Percentiles rank a stretch among this genome's conserved stretches.
Conservation (phyloP, 2,113 vertebrate species). For the Mesembrinibis cayennensis region DNA sequence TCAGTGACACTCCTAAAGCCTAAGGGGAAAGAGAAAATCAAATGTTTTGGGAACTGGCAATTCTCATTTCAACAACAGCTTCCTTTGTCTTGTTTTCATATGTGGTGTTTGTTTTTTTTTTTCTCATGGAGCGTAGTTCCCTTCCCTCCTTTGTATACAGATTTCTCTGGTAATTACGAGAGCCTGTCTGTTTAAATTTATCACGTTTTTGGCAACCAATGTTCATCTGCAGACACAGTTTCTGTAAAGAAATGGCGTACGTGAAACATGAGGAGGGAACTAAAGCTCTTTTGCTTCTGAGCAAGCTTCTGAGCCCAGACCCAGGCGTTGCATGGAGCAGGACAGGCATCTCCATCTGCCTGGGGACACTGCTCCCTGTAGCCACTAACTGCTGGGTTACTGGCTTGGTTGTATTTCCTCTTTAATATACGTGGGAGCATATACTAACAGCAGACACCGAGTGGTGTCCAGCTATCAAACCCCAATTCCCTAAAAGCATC, state of each 20-base stretch:
- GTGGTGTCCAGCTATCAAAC: not conserved
- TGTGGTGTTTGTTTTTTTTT: not conserved
- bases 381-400: not conserved
- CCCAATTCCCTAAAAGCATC: not conserved
- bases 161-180: constrained; percentile 18
- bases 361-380: not conserved
- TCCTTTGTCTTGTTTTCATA: constrained; percentile 28
- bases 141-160: constrained; percentile 3
- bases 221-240: not conserved
- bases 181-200: constrained; percentile 41
- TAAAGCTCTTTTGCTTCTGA: not conserved
- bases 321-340: not conserved
- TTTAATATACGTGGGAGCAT: not conserved
- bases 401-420: not conserved
- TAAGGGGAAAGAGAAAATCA: not conserved
- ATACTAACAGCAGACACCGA: fast-evolving
- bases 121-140: not conserved
- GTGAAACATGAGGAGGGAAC: not conserved
- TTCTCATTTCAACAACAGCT: not conserved
- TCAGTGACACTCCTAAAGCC: not conserved
- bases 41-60: not conserved
- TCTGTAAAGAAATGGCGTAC: not conserved
- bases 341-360: not conserved
- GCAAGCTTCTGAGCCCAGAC: not conserved
- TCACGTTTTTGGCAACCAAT: not conserved